A percentile compares a stretch with the other conserved stretches of the same genome.
These are phyloP conservation scores for Alcedo atthis DNA, from an alignment of 2,797 vertebrate genomes.

Conservation along the genomic window DNA sequence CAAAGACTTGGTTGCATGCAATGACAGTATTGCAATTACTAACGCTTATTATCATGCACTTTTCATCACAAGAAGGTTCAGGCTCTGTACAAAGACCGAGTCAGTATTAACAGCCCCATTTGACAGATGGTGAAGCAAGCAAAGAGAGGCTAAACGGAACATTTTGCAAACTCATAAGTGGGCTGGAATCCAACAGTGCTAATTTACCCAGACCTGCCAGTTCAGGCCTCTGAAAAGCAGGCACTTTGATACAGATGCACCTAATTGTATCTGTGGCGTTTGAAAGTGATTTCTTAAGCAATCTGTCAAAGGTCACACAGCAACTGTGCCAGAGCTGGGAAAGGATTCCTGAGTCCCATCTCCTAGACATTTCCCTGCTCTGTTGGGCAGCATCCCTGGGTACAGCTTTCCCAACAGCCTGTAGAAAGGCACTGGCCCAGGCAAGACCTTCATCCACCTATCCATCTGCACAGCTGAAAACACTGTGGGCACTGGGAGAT, in stretches of 20 bases:
- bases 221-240: neutral
- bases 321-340: neutral
- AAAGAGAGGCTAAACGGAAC: slow-evolving; percentile 37
- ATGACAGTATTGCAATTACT: neutral
- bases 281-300: slow-evolving; percentile 38
- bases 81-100: slow-evolving; percentile 17
- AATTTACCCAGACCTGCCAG: neutral
- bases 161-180: slow-evolving; percentile 46
- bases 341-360: neutral
- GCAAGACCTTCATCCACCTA: neutral
- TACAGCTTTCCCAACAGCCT: neutral
- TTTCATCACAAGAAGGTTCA: slow-evolving; percentile 29
- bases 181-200: slow-evolving; percentile 44
- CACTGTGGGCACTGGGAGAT: neutral
- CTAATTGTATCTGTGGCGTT: neutral
- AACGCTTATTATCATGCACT: slow-evolving; percentile 25
- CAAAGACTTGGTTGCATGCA: neutral
- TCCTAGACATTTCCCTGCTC: neutral
- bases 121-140: slow-evolving; percentile 58
- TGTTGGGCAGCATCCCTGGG: accelerated
- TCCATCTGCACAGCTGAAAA: neutral
- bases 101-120: slow-evolving; percentile 25
- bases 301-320: neutral
- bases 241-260: neutral
- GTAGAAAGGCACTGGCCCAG: neutral